A percentile compares a stretch with the other conserved stretches of the same genome.
These are phyloP conservation scores for Philotrypesis tridentata DNA, from an alignment of 1,140 invertebrate species.

Conservation along the genomic window DNA sequence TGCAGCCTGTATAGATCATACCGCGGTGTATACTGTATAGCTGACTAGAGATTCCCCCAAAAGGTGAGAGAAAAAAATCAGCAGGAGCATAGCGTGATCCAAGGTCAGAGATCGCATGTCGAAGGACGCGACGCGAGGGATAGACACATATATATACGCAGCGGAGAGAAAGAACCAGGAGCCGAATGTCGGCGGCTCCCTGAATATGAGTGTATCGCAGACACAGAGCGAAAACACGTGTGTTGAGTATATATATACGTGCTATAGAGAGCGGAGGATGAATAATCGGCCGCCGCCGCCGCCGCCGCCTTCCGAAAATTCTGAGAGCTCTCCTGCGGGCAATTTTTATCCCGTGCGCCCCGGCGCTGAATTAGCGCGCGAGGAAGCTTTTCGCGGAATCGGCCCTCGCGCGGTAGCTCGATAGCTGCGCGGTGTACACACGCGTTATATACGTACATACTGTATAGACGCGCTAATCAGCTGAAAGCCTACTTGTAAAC, in stretches of 20 bases:
- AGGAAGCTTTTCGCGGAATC: slow-evolving; percentile 33
- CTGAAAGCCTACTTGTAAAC: not conserved
- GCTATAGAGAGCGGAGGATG: no score
- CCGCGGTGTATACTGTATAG: no score
- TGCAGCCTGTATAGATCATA: no score
- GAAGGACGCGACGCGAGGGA: slow-evolving; percentile 24
- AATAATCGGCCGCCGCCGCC: slow-evolving; percentile 41
- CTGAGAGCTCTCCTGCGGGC: not conserved
- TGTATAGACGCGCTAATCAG: not conserved
- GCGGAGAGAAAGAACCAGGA: slow-evolving; percentile 63
- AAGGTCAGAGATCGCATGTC: slow-evolving; percentile 61
- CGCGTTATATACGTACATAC: not conserved
- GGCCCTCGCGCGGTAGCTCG: not conserved
- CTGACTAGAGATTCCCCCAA: not conserved
- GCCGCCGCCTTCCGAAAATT: no score
- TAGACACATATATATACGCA: no score
- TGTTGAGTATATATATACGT: slow-evolving; percentile 60
- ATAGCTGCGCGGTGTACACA: no score
- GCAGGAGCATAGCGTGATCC: slow-evolving; percentile 60
- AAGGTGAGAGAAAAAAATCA: not conserved
- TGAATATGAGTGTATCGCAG: no score
- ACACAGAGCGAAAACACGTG: no score
- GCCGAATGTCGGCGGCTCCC: slow-evolving; percentile 62
- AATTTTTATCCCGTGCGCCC: slow-evolving; percentile 16
- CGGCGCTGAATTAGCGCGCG: slow-evolving; percentile 10